Evolutionary conservation across 2,113 vertebrate genomes (phyloP), one percentile per base, ranked within the genome.

Genomic region (Mesembrinibis cayennensis): DNA sequence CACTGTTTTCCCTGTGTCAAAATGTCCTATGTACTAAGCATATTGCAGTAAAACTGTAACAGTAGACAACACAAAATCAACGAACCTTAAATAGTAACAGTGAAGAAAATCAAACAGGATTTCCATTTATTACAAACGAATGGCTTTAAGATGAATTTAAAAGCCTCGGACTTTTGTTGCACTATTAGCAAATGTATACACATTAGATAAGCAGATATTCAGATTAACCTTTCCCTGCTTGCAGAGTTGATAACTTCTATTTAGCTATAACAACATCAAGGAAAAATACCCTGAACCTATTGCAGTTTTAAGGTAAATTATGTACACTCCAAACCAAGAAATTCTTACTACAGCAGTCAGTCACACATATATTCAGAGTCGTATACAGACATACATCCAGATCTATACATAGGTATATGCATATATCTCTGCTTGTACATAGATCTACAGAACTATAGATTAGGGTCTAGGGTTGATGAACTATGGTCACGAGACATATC

Each of bases 31-130:
- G 4, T 19, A 71, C 16, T 36, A 27, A 89, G 50, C 16, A 42
- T 8, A 40, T 26, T 34, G 65, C 6, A 65, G 67, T 25, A 50
- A 23, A 76, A 52, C 23, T 52, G n/a, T 3, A 80, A 47, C 61
- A 70, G 49, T 7, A 45, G 16, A 32, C 12, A 42, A 44, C 9
- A 38, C 32, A 85, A 78, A 71, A 70, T 11, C 65, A 26, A 74
- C 0, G 0, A 3, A 66, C 47, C 45, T 74, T 38, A 67, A 62
- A 77, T 3, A 55, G 8, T 22, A 83, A 84, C 32, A 53, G 20
- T 12, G 7, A 87, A 52, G 16, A 63, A 78, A 56, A 79, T 8
- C n/a, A 61, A 87, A 55, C 3, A 38, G 44, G 10, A 56, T 52
- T 90, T 45, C 65, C 7, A 1, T 79, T 96, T 69, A 59, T 72